Conservation (phyloP, 2,888 invertebrate species). For the Drosophila hamatofila region DNA sequence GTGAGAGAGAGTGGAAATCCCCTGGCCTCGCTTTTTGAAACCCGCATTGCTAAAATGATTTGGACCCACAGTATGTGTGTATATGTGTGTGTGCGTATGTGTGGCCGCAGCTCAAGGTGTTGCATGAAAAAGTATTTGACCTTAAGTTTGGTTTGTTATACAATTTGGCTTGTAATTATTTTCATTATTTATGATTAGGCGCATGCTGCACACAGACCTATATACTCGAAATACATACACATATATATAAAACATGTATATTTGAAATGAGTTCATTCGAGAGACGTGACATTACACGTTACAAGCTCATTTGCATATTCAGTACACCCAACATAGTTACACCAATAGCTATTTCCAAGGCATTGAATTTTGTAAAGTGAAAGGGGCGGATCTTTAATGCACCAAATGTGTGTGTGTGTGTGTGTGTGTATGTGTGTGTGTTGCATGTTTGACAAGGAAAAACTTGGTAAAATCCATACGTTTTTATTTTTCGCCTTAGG, state of each 20-base stretch:
- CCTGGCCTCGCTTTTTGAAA: background rate
- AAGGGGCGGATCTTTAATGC: conserved; percentile 26
- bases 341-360: conserved; percentile 32
- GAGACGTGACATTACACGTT: conserved; percentile 19
- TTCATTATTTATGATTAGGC: conserved; percentile 56
- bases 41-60: conserved; percentile 45
- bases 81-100: conserved; percentile 16
- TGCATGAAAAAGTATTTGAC: conserved; percentile 73
- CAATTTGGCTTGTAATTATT: conserved; percentile 61
- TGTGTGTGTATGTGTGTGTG: background rate
- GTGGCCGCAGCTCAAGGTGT: conserved; percentile 66
- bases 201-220: conserved; percentile 25
- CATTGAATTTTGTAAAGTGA: conserved; percentile 28
- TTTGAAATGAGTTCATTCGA: conserved; percentile 33
- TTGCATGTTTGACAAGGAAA: conserved; percentile 6
- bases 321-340: background rate
- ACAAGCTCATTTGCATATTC: conserved; percentile 45
- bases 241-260: background rate
- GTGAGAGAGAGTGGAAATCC: conserved; percentile 1
- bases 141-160: conserved; percentile 60
- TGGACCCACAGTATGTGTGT: conserved; percentile 18
- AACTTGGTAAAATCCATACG: conserved; percentile 1
- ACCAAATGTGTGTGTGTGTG: background rate
- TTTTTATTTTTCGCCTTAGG: background rate
- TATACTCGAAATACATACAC: no score